Conservation (phyloP, 2,888 invertebrate genomes). For the Habrosyne pyritoides region DNA sequence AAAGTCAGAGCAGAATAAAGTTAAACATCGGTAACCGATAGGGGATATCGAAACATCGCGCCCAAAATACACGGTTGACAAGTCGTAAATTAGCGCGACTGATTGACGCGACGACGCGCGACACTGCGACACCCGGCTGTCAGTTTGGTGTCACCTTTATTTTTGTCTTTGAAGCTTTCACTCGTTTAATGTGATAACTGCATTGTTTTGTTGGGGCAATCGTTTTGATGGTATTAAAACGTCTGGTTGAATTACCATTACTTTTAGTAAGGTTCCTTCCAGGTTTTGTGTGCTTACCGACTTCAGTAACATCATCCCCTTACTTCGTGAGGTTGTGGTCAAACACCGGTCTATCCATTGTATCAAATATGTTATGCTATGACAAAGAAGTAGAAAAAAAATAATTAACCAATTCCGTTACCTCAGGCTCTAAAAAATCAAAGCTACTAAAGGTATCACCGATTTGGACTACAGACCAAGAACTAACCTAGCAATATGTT, state of each 20-base stretch:
- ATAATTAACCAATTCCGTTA: too few relatives aligned
- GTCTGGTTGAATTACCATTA: neutral
- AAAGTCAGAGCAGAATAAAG: constrained; percentile 5
- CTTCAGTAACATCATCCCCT: too few relatives aligned
- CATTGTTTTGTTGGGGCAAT: constrained; percentile 20
- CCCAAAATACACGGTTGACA: constrained; percentile 35
- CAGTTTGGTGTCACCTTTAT: constrained; percentile 48
- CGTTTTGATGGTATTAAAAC: constrained; percentile 9
- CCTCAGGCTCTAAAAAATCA: too few relatives aligned
- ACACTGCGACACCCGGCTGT: constrained; percentile 41
- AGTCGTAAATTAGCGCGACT: constrained; percentile 58
- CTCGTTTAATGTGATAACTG: constrained; percentile 22
- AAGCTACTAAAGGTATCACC: too few relatives aligned
- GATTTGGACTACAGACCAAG: too few relatives aligned
- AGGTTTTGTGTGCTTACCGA: too few relatives aligned
- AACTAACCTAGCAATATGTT: too few relatives aligned
- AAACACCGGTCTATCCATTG: too few relatives aligned
- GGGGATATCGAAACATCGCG: constrained; percentile 23
- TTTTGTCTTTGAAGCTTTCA: constrained; percentile 23
- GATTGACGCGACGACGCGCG: constrained; percentile 52
- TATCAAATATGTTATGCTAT: too few relatives aligned
- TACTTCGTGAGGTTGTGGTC: too few relatives aligned
- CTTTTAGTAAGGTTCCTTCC: too few relatives aligned
- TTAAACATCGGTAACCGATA: constrained; percentile 28
- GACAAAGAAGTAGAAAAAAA: too few relatives aligned